A percentile compares a stretch with the other conserved stretches of the same genome.
These are phyloP conservation scores for Drymodes brunneopygia DNA, from an alignment of 2,113 vertebrate genomes.

Conservation along the genomic window DNA sequence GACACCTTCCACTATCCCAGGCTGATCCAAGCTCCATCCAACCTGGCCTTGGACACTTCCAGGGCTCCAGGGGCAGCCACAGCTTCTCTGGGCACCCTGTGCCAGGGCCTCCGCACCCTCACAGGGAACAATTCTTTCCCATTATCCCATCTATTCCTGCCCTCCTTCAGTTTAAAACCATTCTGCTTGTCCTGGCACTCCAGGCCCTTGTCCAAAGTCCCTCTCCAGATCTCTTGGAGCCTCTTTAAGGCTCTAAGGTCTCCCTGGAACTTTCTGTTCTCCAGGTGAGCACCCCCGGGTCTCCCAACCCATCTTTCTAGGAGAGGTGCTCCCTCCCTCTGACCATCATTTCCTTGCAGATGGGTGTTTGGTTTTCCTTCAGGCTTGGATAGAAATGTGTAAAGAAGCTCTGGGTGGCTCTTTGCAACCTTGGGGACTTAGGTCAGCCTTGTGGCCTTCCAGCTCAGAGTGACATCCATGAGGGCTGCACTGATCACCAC, in stretches of 20 bases:
- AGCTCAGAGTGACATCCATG: background rate
- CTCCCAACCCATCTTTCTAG: background rate
- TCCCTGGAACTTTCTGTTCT: background rate
- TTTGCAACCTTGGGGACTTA: background rate
- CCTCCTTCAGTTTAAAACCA: background rate
- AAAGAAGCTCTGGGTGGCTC: background rate
- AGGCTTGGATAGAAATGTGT: background rate
- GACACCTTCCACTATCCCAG: background rate
- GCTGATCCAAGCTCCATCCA: background rate
- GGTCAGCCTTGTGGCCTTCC: background rate
- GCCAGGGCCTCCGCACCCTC: background rate
- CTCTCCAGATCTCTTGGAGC: background rate
- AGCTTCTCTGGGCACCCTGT: background rate
- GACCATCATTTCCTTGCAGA: background rate
- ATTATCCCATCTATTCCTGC: background rate
- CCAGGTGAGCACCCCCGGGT: background rate
- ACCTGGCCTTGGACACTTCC: accelerated
- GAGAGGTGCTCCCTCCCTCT: background rate
- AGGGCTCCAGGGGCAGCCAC: background rate
- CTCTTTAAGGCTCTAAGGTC: background rate
- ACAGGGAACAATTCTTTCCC: background rate
- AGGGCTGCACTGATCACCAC: background rate
- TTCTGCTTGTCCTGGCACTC: background rate
- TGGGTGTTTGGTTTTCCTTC: background rate
- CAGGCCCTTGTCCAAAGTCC: background rate